Conservation (phyloP, 2,113 vertebrate genomes). For the Phoxinus phoxinus region DNA sequence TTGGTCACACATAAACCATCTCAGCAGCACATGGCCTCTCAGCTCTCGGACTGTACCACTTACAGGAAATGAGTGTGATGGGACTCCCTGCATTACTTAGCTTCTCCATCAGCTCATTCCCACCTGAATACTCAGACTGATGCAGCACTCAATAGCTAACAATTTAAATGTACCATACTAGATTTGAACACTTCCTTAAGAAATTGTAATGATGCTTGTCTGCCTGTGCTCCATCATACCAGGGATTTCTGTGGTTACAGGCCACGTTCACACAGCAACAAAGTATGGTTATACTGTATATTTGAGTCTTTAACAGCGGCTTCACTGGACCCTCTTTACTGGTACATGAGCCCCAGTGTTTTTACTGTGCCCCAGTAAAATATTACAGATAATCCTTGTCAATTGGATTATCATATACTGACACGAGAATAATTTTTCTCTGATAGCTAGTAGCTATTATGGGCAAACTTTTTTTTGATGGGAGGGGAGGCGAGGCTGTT, state of each 20-base stretch:
- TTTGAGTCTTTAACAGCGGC: neutral
- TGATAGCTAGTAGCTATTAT: too few relatives aligned
- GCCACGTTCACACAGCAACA: neutral
- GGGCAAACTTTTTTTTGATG: too few relatives aligned
- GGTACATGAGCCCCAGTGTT: too few relatives aligned
- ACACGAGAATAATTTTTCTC: too few relatives aligned
- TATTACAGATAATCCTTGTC: too few relatives aligned
- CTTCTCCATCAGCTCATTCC: constrained; percentile 17
- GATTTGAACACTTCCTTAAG: neutral
- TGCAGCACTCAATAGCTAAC: neutral
- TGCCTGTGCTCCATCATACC: neutral
- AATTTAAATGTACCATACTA: neutral
- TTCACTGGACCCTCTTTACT: too few relatives aligned
- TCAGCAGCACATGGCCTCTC: constrained; percentile 16
- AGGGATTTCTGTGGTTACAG: neutral
- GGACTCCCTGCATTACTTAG: constrained; percentile 65
- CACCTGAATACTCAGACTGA: constrained; percentile 11
- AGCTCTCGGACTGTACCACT: constrained; percentile 52
- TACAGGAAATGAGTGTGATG: constrained; percentile 59
- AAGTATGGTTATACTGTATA: neutral
- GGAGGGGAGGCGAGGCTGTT: too few relatives aligned
- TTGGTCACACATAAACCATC: neutral
- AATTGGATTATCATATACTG: too few relatives aligned
- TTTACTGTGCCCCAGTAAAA: too few relatives aligned
- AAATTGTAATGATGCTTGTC: neutral